Percentiles rank a stretch among this genome's conserved stretches.
phyloP scores from a whole-genome alignment of 2,113 vertebrate species.

The Odobenus rosmarus region DNA sequence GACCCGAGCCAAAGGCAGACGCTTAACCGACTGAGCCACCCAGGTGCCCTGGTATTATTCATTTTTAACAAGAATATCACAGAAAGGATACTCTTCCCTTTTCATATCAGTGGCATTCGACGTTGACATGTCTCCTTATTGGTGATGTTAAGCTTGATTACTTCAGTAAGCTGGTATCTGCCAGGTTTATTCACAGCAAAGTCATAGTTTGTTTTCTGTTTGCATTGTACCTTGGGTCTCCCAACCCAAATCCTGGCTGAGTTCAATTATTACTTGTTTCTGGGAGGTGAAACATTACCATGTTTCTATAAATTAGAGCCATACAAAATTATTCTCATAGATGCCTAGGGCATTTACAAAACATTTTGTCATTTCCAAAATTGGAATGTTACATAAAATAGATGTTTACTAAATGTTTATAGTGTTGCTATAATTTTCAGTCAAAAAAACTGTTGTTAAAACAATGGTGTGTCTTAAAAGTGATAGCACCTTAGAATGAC shows the following conservation, averaged over 20 bases:
- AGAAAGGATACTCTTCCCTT: neutral
- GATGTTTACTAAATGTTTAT: neutral
- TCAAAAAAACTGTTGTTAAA: neutral
- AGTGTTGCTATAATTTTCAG: neutral
- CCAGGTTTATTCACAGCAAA: neutral
- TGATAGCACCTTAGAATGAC: neutral
- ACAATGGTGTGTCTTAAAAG: neutral
- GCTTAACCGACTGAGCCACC: no score
- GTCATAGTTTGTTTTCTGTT: neutral
- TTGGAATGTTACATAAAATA: neutral
- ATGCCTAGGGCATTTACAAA: neutral
- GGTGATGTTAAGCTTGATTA: neutral
- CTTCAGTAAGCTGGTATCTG: neutral
- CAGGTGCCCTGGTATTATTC: neutral
- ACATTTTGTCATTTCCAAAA: neutral
- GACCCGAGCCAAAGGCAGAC: no score
- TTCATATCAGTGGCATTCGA: neutral
- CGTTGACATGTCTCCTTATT: neutral
- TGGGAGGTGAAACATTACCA: neutral
- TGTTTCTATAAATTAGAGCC: neutral
- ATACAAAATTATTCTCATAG: neutral
- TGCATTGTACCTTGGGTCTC: neutral
- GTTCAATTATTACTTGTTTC: neutral
- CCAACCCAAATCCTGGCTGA: neutral
- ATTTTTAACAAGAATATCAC: neutral